Evolutionary conservation across 2,888 invertebrate genomes (phyloP).

Genomic region (Phyllotreta striolata): DNA sequence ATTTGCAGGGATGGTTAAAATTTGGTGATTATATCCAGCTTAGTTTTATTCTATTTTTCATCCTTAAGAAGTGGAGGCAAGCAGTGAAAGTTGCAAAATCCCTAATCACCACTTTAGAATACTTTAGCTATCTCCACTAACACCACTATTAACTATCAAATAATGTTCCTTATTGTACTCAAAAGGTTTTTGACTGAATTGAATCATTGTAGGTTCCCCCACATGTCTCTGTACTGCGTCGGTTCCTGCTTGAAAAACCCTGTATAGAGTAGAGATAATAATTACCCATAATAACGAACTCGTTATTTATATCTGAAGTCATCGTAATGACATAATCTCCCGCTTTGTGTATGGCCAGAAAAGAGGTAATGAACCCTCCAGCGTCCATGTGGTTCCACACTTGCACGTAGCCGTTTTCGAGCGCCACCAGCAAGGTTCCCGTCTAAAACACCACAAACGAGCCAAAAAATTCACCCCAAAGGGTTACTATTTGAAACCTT

Average conservation of each 20-base stretch:
- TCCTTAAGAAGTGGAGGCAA: too few species aligned
- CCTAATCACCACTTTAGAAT: too few species aligned
- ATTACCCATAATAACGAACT: constrained; percentile 76
- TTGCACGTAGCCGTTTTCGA: constrained; percentile 80
- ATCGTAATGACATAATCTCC: constrained; percentile 75
- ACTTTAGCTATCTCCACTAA: too few species aligned
- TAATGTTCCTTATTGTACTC: too few species aligned
- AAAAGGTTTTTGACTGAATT: too few species aligned
- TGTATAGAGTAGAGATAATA: not conserved
- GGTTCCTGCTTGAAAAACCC: not conserved
- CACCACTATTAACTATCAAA: too few species aligned
- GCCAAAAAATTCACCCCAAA: not conserved
- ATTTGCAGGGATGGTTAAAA: too few species aligned
- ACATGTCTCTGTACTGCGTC: not conserved
- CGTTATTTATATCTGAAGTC: constrained; percentile 74
- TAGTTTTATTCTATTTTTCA: not conserved
- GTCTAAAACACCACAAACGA: constrained; percentile 31
- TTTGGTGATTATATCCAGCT: not conserved
- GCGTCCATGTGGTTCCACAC: constrained; percentile 78
- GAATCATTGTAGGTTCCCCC: too few species aligned
- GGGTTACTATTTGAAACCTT: too few species aligned
- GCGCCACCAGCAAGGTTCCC: constrained; percentile 75
- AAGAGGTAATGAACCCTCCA: constrained; percentile 75
- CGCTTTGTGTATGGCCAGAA: constrained; percentile 72
- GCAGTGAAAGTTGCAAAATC: too few species aligned